Base-by-base conservation (phyloP, 2,888 invertebrate genomes). In the Parnassius smintheus region DNA sequence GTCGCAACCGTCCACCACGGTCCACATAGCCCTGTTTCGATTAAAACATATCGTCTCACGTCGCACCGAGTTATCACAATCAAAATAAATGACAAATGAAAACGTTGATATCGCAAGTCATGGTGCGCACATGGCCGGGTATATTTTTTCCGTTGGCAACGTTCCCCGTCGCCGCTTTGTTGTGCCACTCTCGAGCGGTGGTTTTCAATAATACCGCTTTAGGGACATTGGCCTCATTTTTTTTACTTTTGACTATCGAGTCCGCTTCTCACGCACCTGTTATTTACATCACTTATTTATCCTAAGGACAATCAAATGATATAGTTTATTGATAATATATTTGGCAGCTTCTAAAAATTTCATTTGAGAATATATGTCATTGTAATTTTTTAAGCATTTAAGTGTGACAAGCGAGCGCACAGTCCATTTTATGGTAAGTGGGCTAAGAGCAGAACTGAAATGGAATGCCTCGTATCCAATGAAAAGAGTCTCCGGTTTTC, bases 31-130 rank as follows among this genome's bases (percentile, higher is more conserved):
- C 69, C 71, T 71, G 72, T 72, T 71, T 74, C 76, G 78, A 80
- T 78, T 81, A 76, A 80, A 78, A 80, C 78, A 80, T 82, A 81
- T 77, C 77, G 77, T 76, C 76, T 69, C 79, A 77, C 76, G 79
- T 82, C 82, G 75, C 77, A 75, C 74, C 78, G 77, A 82, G 84
- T 90, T 89, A 91, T 85, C 88, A 90, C 90, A 91, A 92, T 91
- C 92, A 92, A 91, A 92, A 92, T 91, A 91, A 91, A 92, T 92
- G 92, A 92, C 92, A 92, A 88, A 92, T 91, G 91, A 86, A 90
- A 90, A 86, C 81, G 79, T 74, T 78, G 76, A 76, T 81, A 78
- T 82, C 85, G 92, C 92, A 91, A 92, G 92, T 92, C 92, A 92
- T 77, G 79, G 77, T 75, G 71, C 68, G 68, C 71, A 68, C 72